These are phyloP conservation scores for Diadema setosum DNA, from an alignment of 35 echinoderm and acorn worm species.

Conservation along the genomic window DNA sequence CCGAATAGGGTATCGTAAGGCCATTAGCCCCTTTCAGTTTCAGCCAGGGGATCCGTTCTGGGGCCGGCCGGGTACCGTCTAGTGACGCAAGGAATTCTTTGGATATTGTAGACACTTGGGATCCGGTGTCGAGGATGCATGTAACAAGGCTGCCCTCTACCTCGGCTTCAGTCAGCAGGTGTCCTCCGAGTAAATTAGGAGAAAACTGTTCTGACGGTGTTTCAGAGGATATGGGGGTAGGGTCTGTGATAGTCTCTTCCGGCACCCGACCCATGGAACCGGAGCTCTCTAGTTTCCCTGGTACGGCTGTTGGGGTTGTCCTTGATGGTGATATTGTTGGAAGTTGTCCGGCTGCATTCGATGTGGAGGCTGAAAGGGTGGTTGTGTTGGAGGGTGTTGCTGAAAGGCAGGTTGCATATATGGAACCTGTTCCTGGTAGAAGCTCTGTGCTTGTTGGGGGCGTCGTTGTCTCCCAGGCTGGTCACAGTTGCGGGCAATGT, in stretches of 20 bases:
- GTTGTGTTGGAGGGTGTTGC: too few species aligned
- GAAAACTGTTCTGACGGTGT: background rate
- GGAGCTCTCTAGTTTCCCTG: background rate
- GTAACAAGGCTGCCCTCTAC: background rate
- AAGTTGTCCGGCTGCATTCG: background rate
- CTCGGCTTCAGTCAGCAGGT: background rate
- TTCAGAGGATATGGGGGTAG: background rate
- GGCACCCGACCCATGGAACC: background rate
- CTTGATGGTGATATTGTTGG: background rate
- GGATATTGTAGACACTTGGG: background rate
- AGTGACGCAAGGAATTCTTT: background rate
- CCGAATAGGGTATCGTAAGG: background rate
- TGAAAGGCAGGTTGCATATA: too few species aligned
- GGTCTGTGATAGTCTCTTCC: background rate
- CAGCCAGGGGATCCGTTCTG: background rate
- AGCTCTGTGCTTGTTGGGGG: background rate
- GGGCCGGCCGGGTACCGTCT: background rate
- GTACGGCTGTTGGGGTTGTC: background rate
- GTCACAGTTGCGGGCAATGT: background rate
- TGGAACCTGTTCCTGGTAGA: background rate
- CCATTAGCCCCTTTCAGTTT: background rate
- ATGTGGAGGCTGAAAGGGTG: background rate
- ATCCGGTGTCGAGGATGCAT: background rate
- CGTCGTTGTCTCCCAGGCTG: background rate
- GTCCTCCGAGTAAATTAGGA: background rate